A percentile compares a stretch with the other conserved stretches of the same genome.
phyloP scores from a whole-genome alignment of 2,888 invertebrate genomes.

The Carcina quercana region DNA sequence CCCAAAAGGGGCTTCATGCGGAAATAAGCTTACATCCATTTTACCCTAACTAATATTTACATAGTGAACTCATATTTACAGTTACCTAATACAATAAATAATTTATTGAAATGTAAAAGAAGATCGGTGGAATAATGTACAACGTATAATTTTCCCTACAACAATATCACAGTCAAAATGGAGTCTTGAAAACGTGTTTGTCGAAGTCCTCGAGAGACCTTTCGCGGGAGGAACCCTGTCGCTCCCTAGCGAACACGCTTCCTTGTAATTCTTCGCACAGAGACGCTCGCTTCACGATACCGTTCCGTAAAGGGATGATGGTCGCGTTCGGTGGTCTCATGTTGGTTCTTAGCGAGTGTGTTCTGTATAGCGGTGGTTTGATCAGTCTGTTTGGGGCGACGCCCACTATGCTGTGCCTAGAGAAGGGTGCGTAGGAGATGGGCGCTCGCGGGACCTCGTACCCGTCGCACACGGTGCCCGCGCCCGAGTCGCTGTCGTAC shows the following conservation, averaged over 20 bases:
- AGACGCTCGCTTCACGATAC: constrained; percentile 50
- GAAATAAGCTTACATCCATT: no score
- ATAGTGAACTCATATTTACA: constrained; percentile 51
- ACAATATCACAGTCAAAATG: constrained; percentile 69
- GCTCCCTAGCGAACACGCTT: constrained; percentile 20
- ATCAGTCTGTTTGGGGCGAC: constrained; percentile 54
- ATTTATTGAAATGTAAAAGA: constrained; percentile 33
- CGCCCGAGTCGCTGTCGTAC: constrained; percentile 70
- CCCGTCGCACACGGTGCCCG: constrained; percentile 64
- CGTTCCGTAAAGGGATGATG: constrained; percentile 53
- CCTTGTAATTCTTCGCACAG: constrained; percentile 38
- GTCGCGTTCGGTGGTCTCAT: constrained; percentile 58
- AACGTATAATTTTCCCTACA: constrained; percentile 38
- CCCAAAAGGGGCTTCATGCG: no score
- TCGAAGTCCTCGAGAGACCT: constrained; percentile 30
- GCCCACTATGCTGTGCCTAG: constrained; percentile 59
- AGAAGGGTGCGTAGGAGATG: constrained; percentile 36
- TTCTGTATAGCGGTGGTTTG: constrained; percentile 42
- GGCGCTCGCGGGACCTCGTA: constrained; percentile 77
- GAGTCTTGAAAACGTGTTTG: constrained; percentile 55
- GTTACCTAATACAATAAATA: constrained; percentile 53
- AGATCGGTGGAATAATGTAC: constrained; percentile 56
- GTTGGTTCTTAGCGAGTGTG: constrained; percentile 46
- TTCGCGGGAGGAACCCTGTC: constrained; percentile 25
- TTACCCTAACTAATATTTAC: constrained; percentile 48